Base-by-base conservation (phyloP, 2,797 vertebrate genomes). In the Syngnathus acus region DNA sequence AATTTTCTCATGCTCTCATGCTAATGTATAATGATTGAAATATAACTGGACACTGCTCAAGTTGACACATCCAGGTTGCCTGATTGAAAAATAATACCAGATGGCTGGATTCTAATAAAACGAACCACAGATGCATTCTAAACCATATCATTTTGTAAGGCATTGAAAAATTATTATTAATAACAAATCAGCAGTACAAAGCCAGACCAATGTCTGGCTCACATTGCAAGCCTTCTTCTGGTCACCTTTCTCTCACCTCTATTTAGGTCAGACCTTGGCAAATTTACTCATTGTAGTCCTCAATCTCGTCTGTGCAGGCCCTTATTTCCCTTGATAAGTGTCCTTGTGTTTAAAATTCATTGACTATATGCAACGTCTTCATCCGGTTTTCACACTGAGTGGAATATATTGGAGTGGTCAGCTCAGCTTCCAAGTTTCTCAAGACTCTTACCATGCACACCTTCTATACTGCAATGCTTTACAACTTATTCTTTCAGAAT, bases 361-460 rank as follows among this genome's bases (percentile, higher is more conserved):
- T 14, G 32, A 58, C 55, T 3, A 37, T 58, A 37, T 16, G 13
- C 55, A 38, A 37, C 26, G 8, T 38, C 5, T 32, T 57, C 54
- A 8, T 57, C 37, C 16, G 17, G 14, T 37, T 58, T 37, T 58
- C 26, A 32, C 26, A 19, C 13, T 14, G 5, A 53, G 19, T n/a
- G 21, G 19, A 53, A 50, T 53, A 10, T 53, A 21, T 53, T 53
- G 9, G 9, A 23, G n/a, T 21, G n/a, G 5, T 13, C 26, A 38
- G 14, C 32, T 37, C 7, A 58, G 14, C 32, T 58, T 58, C 68
- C 68, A 76, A n/a, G 19, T 8, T 40, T 0, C 39, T 45, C 48
- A 58, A 60, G 19, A 19, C 5, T 40, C 17, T 50, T 45, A 67
- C 59, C 17, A 39, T 9, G 38, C 19, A 21, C 38, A 42, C 17